phyloP scores from a whole-genome alignment of 2,113 vertebrate genomes.

The Sebastes fasciatus region DNA sequence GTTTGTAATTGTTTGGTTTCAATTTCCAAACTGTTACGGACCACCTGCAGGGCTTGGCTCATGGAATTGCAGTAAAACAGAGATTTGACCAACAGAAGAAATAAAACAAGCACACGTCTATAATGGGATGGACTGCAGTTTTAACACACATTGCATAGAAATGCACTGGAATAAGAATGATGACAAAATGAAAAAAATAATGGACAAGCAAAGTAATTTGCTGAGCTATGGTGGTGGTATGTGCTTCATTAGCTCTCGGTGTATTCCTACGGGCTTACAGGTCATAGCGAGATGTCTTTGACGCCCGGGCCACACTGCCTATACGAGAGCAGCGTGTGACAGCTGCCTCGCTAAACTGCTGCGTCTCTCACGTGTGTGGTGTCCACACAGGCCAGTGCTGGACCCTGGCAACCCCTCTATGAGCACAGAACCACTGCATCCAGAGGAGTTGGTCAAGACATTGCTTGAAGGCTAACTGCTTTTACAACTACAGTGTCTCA shows the following conservation, averaged over 20 bases:
- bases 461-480: no score
- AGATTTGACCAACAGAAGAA: conserved; percentile 32
- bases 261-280: neutral
- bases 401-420: neutral
- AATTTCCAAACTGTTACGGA: conserved; percentile 68
- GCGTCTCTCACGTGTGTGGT: no score
- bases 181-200: neutral
- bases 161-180: conserved; percentile 5
- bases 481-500: no score
- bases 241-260: neutral
- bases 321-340: no score
- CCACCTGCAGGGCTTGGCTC: conserved; percentile 85
- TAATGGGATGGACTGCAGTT: neutral
- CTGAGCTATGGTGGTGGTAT: neutral
- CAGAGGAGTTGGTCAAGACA: no score
- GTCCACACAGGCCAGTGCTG: neutral
- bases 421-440: no score
- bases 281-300: neutral
- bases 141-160: conserved; percentile 14
- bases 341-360: no score
- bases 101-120: neutral
- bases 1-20: conserved; percentile 55
- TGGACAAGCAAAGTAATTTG: conserved; percentile 3
- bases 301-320: no score
- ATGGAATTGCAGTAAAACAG: conserved; percentile 79